Evolutionary conservation across 2,797 vertebrate genomes (phyloP).

Genomic region (Notolabrus celidotus): DNA sequence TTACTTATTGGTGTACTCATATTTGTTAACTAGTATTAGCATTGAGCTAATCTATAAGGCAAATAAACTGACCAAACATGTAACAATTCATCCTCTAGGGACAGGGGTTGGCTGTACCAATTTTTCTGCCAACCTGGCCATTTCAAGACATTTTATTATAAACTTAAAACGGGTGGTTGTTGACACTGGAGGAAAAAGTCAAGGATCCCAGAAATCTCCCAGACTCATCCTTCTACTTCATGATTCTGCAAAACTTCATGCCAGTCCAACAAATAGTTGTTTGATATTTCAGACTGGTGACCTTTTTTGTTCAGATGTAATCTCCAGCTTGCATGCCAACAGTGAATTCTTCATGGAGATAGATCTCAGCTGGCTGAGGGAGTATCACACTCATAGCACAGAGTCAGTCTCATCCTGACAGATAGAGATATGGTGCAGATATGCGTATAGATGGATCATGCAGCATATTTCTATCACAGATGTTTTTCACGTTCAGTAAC

Average conservation of each 20-base stretch:
- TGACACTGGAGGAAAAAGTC: too few relatives aligned
- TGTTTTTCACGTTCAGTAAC: slow-evolving; percentile 8
- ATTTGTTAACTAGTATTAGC: too few relatives aligned
- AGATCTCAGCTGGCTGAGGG: slow-evolving; percentile 60
- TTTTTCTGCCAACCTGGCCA: not conserved
- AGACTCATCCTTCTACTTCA: too few relatives aligned
- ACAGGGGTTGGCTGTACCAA: not conserved
- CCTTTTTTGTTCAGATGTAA: not conserved
- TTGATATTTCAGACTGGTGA: not conserved
- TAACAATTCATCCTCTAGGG: not conserved
- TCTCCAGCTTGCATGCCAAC: not conserved
- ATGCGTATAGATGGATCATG: slow-evolving; percentile 22
- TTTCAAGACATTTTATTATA: too few relatives aligned
- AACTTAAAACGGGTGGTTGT: too few relatives aligned
- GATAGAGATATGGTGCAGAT: slow-evolving; percentile 35
- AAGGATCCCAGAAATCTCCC: too few relatives aligned
- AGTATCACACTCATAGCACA: slow-evolving; percentile 34
- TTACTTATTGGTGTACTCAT: too few relatives aligned
- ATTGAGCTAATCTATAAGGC: too few relatives aligned
- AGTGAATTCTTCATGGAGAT: slow-evolving; percentile 32
- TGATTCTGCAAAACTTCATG: not conserved
- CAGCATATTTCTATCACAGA: slow-evolving; percentile 46
- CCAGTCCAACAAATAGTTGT: not conserved
- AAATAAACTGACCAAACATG: too few relatives aligned
- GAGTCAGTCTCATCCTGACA: slow-evolving; percentile 30